phyloP scores from a whole-genome alignment of 2,113 vertebrate species.

The Atherinomorus stipes region DNA sequence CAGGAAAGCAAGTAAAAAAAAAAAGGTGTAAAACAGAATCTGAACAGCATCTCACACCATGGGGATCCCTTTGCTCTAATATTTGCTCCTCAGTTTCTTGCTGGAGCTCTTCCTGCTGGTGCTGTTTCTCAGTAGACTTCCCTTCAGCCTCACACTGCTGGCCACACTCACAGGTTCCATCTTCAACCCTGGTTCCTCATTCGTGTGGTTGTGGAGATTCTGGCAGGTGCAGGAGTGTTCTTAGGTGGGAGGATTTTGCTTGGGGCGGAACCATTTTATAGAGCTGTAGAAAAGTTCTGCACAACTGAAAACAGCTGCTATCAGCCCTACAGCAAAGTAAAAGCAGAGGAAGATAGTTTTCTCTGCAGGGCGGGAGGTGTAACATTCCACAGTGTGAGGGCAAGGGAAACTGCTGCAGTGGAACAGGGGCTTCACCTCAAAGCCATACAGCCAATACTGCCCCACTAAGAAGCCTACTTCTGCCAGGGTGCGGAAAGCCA shows the following conservation, averaged over 20 bases:
- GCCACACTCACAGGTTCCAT: accelerated
- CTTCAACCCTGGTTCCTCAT: background rate
- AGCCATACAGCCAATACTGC: slow-evolving; percentile 91
- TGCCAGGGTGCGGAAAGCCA: slow-evolving; percentile 85
- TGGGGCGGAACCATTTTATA: slow-evolving; percentile 77
- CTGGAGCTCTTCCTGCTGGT: slow-evolving; percentile 32
- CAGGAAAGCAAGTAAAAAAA: background rate
- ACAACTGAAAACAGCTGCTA: slow-evolving; percentile 86
- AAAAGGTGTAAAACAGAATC: background rate
- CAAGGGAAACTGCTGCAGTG: slow-evolving; percentile 87
- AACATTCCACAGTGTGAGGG: slow-evolving; percentile 92
- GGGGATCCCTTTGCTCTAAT: slow-evolving; percentile 16
- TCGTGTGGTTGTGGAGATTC: slow-evolving; percentile 23
- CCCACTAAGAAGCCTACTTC: slow-evolving; percentile 88
- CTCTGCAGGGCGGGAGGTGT: slow-evolving; percentile 92
- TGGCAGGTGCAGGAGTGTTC: background rate
- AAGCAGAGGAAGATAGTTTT: slow-evolving; percentile 94
- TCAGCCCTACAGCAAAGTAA: slow-evolving; percentile 89
- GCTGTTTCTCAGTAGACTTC: slow-evolving; percentile 18
- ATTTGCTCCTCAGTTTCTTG: slow-evolving; percentile 32
- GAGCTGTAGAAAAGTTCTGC: slow-evolving; percentile 85
- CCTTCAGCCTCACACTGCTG: slow-evolving; percentile 29
- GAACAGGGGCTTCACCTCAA: slow-evolving; percentile 88
- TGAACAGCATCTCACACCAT: slow-evolving; percentile 45
- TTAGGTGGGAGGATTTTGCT: accelerated